Percentiles rank a stretch among this genome's conserved stretches.
phyloP scores from a whole-genome alignment of 2,797 vertebrate species.

The Bryconaethiops microstoma region DNA sequence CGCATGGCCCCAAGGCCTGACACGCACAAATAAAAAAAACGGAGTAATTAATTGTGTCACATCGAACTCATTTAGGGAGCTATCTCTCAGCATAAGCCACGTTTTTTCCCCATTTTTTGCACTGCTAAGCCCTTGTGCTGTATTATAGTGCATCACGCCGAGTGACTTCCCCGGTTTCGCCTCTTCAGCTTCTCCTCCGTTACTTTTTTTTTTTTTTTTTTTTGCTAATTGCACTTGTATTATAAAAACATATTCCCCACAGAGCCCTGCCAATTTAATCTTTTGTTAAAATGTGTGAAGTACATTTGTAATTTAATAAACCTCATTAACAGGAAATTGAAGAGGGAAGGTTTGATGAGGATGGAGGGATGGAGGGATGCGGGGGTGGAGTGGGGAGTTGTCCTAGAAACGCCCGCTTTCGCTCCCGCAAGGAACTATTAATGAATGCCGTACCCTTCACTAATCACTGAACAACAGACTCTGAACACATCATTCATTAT shows the following conservation, averaged over 20 bases:
- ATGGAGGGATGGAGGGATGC: slow-evolving; percentile 46
- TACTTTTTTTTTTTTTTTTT: slow-evolving; percentile 61
- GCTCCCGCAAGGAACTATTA: slow-evolving; percentile 66
- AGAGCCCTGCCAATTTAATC: slow-evolving; percentile 74
- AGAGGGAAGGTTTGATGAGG: slow-evolving; percentile 70
- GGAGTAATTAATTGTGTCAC: slow-evolving; percentile 70
- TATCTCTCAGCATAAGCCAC: slow-evolving; percentile 57
- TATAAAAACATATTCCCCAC: slow-evolving; percentile 75
- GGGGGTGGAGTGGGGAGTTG: slow-evolving; percentile 53
- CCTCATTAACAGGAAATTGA: slow-evolving; percentile 73
- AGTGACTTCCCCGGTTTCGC: slow-evolving; percentile 66
- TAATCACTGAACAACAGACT: slow-evolving; percentile 66
- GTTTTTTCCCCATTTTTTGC: slow-evolving; percentile 7
- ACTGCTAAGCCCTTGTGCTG: slow-evolving; percentile 38
- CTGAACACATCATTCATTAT: slow-evolving; percentile 54
- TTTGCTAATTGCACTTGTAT: slow-evolving; percentile 71
- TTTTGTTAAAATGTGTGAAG: slow-evolving; percentile 75
- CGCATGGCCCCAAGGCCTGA: slow-evolving; percentile 38
- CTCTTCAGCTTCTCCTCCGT: slow-evolving; percentile 65
- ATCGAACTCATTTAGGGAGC: slow-evolving; percentile 74
- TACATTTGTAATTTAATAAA: slow-evolving; percentile 80
- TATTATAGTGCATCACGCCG: slow-evolving; percentile 58
- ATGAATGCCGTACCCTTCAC: slow-evolving; percentile 63
- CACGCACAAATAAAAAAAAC: slow-evolving; percentile 27
- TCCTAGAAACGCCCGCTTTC: slow-evolving; percentile 58